Conservation (phyloP, 2,797 vertebrate genomes). For the Molossus alvarezi region DNA sequence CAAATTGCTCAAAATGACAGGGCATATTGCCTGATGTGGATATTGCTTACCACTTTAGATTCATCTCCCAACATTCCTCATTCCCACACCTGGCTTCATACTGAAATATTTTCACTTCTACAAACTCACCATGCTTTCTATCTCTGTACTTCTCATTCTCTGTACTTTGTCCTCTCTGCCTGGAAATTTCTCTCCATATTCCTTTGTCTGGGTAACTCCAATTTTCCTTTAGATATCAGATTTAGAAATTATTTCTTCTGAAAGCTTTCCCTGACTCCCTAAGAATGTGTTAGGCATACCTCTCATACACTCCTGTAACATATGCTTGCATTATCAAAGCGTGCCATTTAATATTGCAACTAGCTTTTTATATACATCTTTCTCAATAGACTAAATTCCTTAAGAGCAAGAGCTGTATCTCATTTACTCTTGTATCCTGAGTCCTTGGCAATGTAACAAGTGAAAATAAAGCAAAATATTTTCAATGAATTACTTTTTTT, state of each 20-base stretch:
- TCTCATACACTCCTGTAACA: background rate
- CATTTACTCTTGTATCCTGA: background rate
- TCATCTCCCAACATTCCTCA: background rate
- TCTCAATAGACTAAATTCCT: background rate
- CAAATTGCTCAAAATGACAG: background rate
- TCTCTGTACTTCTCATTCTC: background rate
- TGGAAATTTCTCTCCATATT: background rate
- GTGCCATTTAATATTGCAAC: background rate
- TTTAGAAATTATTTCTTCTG: background rate
- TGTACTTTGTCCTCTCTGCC: background rate
- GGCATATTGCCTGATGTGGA: background rate
- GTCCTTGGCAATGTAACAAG: background rate
- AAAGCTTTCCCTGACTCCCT: background rate
- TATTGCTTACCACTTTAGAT: background rate
- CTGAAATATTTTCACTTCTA: background rate
- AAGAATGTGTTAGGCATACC: background rate
- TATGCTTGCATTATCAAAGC: background rate
- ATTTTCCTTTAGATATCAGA: background rate
- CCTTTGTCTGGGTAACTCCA: background rate
- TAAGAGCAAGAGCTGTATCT: background rate
- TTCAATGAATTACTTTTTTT: background rate
- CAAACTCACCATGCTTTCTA: background rate
- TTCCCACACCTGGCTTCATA: background rate
- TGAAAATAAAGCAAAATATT: background rate
- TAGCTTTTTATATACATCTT: background rate